Percentiles rank a stretch among this genome's conserved stretches.
Conservation (phyloP, 2,888 invertebrate species). For the Unio delphinus region DNA sequence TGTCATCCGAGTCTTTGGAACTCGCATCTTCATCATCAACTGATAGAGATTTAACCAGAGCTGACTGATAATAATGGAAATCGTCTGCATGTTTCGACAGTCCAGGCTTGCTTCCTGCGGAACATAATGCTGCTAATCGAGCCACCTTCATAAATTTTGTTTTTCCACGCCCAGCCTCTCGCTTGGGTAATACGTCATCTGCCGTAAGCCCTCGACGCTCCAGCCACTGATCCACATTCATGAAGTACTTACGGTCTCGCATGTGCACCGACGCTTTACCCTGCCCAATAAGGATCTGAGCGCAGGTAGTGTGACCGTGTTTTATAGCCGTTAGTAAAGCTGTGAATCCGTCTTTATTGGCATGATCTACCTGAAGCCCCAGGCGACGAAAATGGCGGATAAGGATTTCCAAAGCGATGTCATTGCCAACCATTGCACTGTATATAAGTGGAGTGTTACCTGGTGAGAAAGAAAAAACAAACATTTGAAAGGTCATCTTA, state of each 20-base stretch:
- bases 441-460: conserved; percentile 68
- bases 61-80: conserved; percentile 11
- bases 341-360: conserved; percentile 65
- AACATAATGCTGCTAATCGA: conserved; percentile 31
- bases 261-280: conserved; percentile 60
- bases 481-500: too few relatives aligned
- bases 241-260: conserved; percentile 52
- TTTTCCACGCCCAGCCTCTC: conserved; percentile 22
- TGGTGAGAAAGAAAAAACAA: conserved; percentile 31
- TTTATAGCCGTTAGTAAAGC: conserved; percentile 65
- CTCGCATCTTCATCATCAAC: conserved; percentile 17
- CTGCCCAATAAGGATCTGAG: conserved; percentile 62
- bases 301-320: conserved; percentile 62
- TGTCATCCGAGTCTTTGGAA: conserved; percentile 23
- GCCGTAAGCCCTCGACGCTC: conserved; percentile 57
- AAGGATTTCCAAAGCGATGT: conserved; percentile 64
- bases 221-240: conserved; percentile 65
- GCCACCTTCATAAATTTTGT: conserved; percentile 29
- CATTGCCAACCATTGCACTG: conserved; percentile 65
- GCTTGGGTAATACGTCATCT: conserved; percentile 49
- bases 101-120: conserved; percentile 20
- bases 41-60: conserved; percentile 10
- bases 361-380: conserved; percentile 64
- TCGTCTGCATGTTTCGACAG: conserved; percentile 10
- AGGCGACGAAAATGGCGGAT: conserved; percentile 65